Evolutionary conservation across 2,797 vertebrate species (phyloP).

Genomic region (Coluber constrictor): DNA sequence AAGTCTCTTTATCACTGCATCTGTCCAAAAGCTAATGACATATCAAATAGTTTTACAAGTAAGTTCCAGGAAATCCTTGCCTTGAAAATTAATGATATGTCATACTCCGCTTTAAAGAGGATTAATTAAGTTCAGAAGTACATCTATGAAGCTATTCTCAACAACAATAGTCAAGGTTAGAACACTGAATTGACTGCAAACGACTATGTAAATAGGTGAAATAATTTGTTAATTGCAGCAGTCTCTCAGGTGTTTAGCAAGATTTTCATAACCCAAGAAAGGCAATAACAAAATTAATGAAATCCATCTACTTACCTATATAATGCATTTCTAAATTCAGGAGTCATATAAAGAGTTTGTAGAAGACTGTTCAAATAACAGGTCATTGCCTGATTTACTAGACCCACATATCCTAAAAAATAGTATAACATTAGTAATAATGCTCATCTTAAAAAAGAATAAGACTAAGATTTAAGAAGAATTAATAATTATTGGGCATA

Average conservation of each 20-base stretch:
- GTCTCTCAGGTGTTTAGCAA: background rate
- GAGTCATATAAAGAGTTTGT: slow-evolving; percentile 98
- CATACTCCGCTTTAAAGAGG: background rate
- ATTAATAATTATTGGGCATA: background rate
- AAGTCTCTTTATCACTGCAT: background rate
- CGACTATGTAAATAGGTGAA: background rate
- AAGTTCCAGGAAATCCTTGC: background rate
- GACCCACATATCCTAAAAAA: slow-evolving; percentile 92
- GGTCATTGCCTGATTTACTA: slow-evolving; percentile 99
- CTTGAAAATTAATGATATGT: background rate
- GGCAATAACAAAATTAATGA: background rate
- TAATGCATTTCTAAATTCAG: slow-evolving; percentile 98
- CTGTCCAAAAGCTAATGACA: background rate
- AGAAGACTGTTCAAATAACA: slow-evolving; percentile 98
- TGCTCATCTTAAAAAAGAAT: background rate
- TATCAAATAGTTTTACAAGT: background rate
- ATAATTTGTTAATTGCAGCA: background rate
- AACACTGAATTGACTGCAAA: background rate
- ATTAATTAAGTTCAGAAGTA: background rate
- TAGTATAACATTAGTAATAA: slow-evolving; percentile 39
- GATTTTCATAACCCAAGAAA: background rate
- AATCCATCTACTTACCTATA: slow-evolving; percentile 86
- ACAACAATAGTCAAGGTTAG: background rate
- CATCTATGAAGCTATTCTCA: background rate
- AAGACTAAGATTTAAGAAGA: background rate